Percentiles rank a stretch among this genome's conserved stretches.
These are phyloP conservation scores for Hippocampus mohnikei DNA, from an alignment of 2,113 vertebrate species.

Conservation along the genomic window DNA sequence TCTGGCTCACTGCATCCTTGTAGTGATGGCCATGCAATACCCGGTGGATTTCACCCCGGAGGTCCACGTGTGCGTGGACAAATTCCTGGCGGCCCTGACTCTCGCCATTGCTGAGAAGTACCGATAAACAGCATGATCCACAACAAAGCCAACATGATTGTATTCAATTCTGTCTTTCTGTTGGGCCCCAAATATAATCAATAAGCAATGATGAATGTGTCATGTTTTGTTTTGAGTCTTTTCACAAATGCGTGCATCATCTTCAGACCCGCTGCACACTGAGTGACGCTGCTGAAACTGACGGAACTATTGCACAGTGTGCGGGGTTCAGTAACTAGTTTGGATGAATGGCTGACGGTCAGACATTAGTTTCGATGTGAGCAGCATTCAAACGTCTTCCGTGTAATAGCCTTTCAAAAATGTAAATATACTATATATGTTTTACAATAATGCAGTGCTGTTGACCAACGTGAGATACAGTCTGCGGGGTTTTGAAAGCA, in stretches of 20 bases:
- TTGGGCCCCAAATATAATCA: constrained; percentile 28
- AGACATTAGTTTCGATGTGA: too few species aligned
- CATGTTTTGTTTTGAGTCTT: background rate
- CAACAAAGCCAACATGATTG: constrained; percentile 11
- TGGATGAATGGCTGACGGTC: too few species aligned
- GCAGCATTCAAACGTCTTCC: too few species aligned
- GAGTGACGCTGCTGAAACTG: too few species aligned
- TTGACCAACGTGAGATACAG: too few species aligned
- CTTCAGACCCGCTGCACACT: too few species aligned
- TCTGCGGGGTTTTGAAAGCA: too few species aligned
- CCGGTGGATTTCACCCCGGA: constrained; percentile 64
- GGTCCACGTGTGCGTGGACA: constrained; percentile 67
- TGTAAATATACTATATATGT: too few species aligned
- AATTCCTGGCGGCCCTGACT: constrained; percentile 62
- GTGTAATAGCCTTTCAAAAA: too few species aligned
- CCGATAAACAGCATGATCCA: constrained; percentile 43
- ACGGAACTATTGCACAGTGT: too few species aligned
- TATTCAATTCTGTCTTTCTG: constrained; percentile 5
- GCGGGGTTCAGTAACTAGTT: too few species aligned
- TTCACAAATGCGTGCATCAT: background rate
- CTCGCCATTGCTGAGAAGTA: constrained; percentile 66
- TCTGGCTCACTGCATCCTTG: constrained; percentile 60
- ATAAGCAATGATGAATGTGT: constrained; percentile 11
- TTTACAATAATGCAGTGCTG: too few species aligned
- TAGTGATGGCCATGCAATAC: constrained; percentile 52